phyloP scores from a whole-genome alignment of 2,797 vertebrate species.

The Simalia tracyae region DNA sequence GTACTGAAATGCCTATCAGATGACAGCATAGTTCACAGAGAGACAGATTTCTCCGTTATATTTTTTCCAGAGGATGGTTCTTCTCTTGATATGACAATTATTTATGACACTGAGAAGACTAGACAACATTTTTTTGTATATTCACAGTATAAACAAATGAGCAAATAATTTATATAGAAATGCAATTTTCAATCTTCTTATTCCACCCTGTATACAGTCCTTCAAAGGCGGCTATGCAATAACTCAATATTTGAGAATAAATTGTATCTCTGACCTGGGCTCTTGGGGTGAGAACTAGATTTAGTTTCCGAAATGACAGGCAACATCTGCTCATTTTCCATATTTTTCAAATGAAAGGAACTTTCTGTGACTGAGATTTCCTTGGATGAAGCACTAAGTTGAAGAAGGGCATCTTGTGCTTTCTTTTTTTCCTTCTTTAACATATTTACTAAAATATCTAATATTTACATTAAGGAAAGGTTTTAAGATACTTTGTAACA shows the following conservation, averaged over 20 bases:
- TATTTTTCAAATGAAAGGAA: slow-evolving; percentile 21
- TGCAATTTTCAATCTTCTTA: background rate
- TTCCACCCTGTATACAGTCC: background rate
- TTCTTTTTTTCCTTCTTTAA: slow-evolving; percentile 89
- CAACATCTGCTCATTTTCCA: slow-evolving; percentile 16
- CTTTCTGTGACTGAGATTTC: slow-evolving; percentile 30
- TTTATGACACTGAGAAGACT: background rate
- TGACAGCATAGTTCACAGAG: background rate
- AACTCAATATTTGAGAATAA: background rate
- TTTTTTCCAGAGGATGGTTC: background rate
- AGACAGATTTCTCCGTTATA: background rate
- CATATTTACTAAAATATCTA: slow-evolving; percentile 88
- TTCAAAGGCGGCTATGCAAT: background rate
- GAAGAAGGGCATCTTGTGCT: slow-evolving; percentile 71
- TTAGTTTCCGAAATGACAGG: slow-evolving; percentile 6
- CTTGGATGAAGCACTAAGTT: slow-evolving; percentile 49
- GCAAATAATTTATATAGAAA: background rate
- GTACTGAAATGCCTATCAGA: background rate
- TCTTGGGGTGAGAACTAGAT: slow-evolving; percentile 60
- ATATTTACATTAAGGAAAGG: slow-evolving; percentile 71
- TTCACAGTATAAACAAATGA: background rate
- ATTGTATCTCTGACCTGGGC: slow-evolving; percentile 76
- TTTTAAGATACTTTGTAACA: background rate
- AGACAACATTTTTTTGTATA: slow-evolving; percentile 4
- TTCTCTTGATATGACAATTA: background rate